Evolutionary conservation across 2,888 invertebrate genomes (phyloP).

Genomic region (Ennomos fuscantarius): DNA sequence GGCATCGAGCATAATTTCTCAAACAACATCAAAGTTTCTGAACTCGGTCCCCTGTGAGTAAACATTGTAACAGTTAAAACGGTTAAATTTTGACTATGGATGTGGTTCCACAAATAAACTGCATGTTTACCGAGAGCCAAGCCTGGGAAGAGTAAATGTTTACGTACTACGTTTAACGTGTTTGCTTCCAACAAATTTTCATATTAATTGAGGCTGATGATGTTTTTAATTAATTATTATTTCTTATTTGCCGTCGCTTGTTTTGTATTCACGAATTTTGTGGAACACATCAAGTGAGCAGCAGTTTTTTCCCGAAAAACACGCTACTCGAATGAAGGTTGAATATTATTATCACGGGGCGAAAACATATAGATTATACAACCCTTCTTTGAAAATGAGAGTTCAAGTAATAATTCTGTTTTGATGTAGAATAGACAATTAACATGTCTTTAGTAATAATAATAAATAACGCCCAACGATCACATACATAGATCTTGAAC

Average conservation of each 20-base stretch:
- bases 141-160: constrained; percentile 51
- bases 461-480: no score
- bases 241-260: constrained; percentile 23
- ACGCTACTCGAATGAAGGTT: no score
- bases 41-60: constrained; percentile 31
- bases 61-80: constrained; percentile 33
- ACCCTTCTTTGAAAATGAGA: no score
- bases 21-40: constrained; percentile 33
- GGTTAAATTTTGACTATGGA: constrained; percentile 31
- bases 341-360: no score
- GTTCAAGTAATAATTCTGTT: no score
- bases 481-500: no score
- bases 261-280: neutral
- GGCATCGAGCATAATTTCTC: constrained; percentile 23
- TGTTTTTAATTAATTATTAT: constrained; percentile 27
- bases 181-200: constrained; percentile 39
- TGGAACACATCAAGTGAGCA: no score
- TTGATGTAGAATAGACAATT: no score
- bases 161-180: constrained; percentile 49
- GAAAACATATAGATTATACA: no score
- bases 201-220: constrained; percentile 30
- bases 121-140: constrained; percentile 44
- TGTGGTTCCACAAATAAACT: constrained; percentile 44
- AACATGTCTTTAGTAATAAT: no score
- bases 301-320: no score